Percentiles rank a stretch among this genome's conserved stretches.
phyloP scores from a whole-genome alignment of 2,888 invertebrate species.

The Microplitis deprimator region DNA sequence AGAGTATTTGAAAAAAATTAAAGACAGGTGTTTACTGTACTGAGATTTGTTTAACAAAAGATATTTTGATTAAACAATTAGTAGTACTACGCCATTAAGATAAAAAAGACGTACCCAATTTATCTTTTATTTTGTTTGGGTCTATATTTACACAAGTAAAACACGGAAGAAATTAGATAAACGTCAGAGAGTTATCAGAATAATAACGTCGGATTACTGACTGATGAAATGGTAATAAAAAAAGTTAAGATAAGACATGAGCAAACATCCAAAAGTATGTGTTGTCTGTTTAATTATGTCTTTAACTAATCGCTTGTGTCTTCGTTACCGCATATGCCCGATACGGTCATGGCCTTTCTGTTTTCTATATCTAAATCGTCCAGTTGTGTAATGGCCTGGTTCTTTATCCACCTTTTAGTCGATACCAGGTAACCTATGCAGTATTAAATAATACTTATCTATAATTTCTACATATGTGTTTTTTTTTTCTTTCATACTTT shows the following conservation, averaged over 20 bases:
- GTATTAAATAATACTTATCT: constrained; percentile 11
- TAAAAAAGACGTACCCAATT: background rate
- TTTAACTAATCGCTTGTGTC: background rate
- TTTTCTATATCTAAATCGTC: constrained; percentile 42
- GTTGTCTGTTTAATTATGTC: background rate
- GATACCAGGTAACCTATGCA: constrained; percentile 19
- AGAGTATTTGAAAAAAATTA: background rate
- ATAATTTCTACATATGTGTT: too few species aligned
- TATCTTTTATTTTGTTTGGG: background rate
- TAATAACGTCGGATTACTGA: background rate
- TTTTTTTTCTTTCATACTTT: constrained; percentile 20
- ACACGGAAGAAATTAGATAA: background rate
- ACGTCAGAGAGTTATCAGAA: background rate
- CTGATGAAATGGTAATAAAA: background rate
- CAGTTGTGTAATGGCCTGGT: constrained; percentile 49
- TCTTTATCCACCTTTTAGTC: constrained; percentile 46
- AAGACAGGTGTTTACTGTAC: background rate
- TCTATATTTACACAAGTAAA: background rate
- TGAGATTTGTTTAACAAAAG: background rate
- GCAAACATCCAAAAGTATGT: background rate
- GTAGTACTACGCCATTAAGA: background rate
- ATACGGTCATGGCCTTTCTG: constrained; percentile 46
- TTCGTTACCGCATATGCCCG: constrained; percentile 36
- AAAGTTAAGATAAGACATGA: background rate
- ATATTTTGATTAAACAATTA: background rate